Conservation (phyloP, 2,797 vertebrate species). For the Delichon dasypus region DNA sequence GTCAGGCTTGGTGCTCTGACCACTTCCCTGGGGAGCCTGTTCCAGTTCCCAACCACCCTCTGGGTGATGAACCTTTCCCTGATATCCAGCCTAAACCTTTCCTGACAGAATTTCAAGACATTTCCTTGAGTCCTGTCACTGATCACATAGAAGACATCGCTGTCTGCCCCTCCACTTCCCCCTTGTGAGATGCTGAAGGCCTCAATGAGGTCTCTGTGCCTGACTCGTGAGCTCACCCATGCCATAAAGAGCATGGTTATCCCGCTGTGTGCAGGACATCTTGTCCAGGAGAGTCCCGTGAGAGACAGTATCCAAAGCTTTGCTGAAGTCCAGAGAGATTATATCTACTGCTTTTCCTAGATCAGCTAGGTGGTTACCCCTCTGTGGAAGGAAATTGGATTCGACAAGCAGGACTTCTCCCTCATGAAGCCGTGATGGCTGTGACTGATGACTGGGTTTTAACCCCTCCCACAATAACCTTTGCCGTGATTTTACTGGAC, state of each 20-base stretch:
- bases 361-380: no score
- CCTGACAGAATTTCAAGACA: neutral
- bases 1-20: neutral
- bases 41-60: neutral
- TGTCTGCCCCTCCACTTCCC: neutral
- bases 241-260: neutral
- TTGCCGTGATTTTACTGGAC: neutral
- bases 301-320: neutral
- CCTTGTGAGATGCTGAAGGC: neutral
- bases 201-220: neutral
- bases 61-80: neutral
- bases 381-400: neutral
- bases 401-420: neutral
- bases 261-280: neutral
- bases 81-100: neutral
- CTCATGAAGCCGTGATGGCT: rapidly evolving
- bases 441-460: neutral
- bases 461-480: neutral
- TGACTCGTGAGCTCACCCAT: rapidly evolving
- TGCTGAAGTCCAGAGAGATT: neutral
- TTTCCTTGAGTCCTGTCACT: neutral
- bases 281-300: neutral
- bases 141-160: neutral
- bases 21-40: no score
- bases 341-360: neutral